Evolutionary conservation across 2,888 invertebrate species (phyloP).

Genomic region (Cryptocephalus primarius): DNA sequence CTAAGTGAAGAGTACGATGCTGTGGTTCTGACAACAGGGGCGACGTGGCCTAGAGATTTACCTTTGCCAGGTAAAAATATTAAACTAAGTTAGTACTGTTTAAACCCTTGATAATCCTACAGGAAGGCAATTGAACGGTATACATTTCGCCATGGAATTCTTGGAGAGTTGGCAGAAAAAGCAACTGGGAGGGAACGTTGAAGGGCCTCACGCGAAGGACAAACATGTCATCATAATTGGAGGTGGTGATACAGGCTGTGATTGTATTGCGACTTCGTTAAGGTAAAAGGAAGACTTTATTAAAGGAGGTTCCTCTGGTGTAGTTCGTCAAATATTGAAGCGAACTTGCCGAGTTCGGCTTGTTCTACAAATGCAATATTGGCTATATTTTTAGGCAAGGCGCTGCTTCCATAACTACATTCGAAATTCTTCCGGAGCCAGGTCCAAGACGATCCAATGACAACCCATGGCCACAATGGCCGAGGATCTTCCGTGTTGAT

Average conservation of each 20-base stretch:
- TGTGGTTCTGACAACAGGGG: constrained; percentile 81
- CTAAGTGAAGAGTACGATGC: constrained; percentile 65
- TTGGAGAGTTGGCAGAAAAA: constrained; percentile 94
- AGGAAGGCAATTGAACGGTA: constrained; percentile 73
- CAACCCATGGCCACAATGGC: constrained; percentile 99
- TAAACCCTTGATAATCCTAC: neutral
- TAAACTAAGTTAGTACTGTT: neutral
- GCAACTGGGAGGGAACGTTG: constrained; percentile 57
- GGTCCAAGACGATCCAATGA: constrained; percentile 67
- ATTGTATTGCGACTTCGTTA: constrained; percentile 96
- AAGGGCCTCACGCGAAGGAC: constrained; percentile 69
- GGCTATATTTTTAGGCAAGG: constrained; percentile 61
- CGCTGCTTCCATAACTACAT: constrained; percentile 81
- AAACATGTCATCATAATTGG: constrained; percentile 91
- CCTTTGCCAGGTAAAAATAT: constrained; percentile 55
- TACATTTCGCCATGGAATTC: constrained; percentile 97
- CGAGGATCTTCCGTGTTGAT: constrained; percentile 89
- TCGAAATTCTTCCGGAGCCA: constrained; percentile 95
- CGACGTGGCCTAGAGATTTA: constrained; percentile 93
- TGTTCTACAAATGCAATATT: no score
- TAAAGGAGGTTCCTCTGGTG: no score
- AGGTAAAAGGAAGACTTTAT: constrained; percentile 60
- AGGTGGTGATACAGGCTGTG: constrained; percentile 83
- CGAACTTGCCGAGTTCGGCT: no score
- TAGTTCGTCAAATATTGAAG: no score